A percentile compares a stretch with the other conserved stretches of the same genome.
Evolutionary conservation across 2,888 invertebrate species (phyloP).

Genomic region (Hololepta plana): DNA sequence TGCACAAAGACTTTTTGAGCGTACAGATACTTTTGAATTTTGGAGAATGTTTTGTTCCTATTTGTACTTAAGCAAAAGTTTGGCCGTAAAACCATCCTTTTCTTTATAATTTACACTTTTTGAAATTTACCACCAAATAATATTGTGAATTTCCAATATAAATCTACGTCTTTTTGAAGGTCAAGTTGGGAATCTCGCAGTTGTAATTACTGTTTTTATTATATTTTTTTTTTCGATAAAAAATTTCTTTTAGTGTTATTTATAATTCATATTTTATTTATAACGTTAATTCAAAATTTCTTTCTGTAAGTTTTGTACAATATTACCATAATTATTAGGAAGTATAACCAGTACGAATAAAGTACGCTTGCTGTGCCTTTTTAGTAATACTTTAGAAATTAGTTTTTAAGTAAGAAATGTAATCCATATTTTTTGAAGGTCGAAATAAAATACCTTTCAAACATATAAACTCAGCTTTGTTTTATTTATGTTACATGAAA

Average conservation of each 20-base stretch:
- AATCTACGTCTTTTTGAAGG: no score
- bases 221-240: no score
- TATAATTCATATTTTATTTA: conserved; percentile 1
- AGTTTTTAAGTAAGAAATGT: conserved; percentile 23
- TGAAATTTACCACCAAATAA: no score
- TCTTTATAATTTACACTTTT: conserved; percentile 5
- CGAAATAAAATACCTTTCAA: conserved; percentile 15
- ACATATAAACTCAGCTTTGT: conserved; percentile 4
- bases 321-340: conserved; percentile 13
- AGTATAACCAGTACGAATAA: conserved; percentile 23
- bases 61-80: conserved; percentile 15
- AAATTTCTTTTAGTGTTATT: no score
- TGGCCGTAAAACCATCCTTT: no score
- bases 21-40: no score
- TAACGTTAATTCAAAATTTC: conserved; percentile 5
- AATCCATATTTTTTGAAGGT: conserved; percentile 25
- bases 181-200: no score
- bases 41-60: conserved; percentile 15
- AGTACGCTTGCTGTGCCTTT: conserved; percentile 30
- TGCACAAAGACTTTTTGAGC: no score
- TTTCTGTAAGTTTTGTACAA: conserved; percentile 13
- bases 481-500: background rate
- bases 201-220: no score
- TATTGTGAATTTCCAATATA: no score
- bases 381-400: conserved; percentile 18